phyloP scores from a whole-genome alignment of 2,113 vertebrate species.

The Grammomys dolichurus region DNA sequence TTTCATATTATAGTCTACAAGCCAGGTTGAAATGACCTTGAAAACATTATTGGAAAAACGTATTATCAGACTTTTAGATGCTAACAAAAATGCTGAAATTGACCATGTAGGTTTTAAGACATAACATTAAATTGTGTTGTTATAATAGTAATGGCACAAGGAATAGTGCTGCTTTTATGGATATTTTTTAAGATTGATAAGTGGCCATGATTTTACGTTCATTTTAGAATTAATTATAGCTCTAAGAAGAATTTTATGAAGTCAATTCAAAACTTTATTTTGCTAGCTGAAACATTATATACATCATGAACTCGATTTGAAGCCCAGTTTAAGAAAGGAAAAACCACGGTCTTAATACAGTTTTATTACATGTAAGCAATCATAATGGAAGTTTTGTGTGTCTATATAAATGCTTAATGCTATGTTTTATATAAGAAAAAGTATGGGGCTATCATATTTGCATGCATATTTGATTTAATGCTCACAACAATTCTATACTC shows the following conservation, averaged over 20 bases:
- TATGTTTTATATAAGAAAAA: background rate
- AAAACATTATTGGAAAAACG: background rate
- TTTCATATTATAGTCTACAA: background rate
- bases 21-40: background rate
- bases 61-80: background rate
- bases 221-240: background rate
- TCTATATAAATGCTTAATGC: background rate
- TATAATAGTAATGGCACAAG: background rate
- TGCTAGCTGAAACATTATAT: background rate
- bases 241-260: background rate
- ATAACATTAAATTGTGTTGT: background rate
- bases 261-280: slow-evolving; percentile 1
- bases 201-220: background rate
- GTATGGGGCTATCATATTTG: background rate
- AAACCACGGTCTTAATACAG: background rate
- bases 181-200: background rate
- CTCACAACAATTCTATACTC: background rate
- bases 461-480: background rate
- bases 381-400: background rate
- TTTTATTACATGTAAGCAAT: background rate
- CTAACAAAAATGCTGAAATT: background rate
- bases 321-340: background rate
- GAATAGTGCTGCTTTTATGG: background rate
- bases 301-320: background rate
- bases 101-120: background rate